Base-by-base conservation (phyloP, 2,888 invertebrate species). In the Tigriopus californicus region DNA sequence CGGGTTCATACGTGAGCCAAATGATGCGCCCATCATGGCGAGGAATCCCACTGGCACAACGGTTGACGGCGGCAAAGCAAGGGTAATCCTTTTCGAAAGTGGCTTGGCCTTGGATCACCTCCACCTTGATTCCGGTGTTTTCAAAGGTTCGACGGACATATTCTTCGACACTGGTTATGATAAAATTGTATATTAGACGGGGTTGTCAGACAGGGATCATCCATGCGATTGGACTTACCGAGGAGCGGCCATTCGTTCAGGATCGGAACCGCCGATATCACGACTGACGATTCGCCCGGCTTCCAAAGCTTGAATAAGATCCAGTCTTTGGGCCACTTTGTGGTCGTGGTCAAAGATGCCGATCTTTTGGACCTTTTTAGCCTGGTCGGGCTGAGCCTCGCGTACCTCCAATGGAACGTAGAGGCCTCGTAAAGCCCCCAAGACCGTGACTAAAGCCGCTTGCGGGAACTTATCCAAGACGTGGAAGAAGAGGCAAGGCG, bases 221-320 rank as follows among this genome's bases (percentile, higher is more conserved):
- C n/a, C n/a, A n/a, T n/a, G n/a, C n/a, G n/a, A n/a, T n/a, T n/a
- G n/a, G 10, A 44, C n/a, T 10, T 44, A 44, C 44, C 22, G 41
- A 0, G 80, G 80, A 11, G 92, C 84, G 11, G 86, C 77, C 91
- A 92, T 92, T 64, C 89, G 77, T 72, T 91, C 90, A 0, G 92
- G 92, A 73, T 92, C 92, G 1, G 82, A 82, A 56, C 85, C 87
- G 64, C 83, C 83, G 71, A 80, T 76, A 65, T 80, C 80, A 42
- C 79, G 69, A 18, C 75, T 72, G 2, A 78, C 76, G 64, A 71
- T 70, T 61, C 73, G 73, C 61, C 8, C 12, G 41, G 41, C 44
- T 24, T 56, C 56, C 56, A 56, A 22, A 15, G 56, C 56, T 46
- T 24, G 52, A 15, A 47, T 57, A 25, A 60, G 20, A 10, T 48